Evolutionary conservation across 2,113 vertebrate species (phyloP).

Genomic region (Tragelaphus strepsiceros): DNA sequence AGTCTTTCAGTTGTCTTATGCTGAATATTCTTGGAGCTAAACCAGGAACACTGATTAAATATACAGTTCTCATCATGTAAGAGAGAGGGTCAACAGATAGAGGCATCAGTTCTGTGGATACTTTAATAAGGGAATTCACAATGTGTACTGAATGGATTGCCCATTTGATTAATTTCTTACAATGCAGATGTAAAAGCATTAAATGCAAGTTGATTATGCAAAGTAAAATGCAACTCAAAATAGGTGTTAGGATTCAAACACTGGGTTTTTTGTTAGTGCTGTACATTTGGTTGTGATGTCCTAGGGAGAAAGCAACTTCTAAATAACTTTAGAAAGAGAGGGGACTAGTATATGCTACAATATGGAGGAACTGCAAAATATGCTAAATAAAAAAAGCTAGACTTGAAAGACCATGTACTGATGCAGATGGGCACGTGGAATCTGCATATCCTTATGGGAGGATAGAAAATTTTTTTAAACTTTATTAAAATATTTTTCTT

Average conservation of each 20-base stretch:
- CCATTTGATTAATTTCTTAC: slow-evolving; percentile 37
- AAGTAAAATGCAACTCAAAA: neutral
- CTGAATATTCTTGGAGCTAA: neutral
- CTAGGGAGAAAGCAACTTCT: neutral
- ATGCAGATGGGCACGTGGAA: neutral
- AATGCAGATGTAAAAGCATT: neutral
- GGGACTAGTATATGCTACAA: neutral
- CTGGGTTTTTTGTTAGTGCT: neutral
- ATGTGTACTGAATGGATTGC: neutral
- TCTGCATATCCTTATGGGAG: neutral
- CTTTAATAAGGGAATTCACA: neutral
- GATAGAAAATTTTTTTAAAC: neutral
- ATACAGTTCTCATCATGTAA: neutral
- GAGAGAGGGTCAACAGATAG: neutral
- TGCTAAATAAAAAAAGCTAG: neutral
- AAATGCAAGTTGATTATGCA: neutral
- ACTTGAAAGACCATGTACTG: neutral
- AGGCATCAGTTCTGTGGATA: neutral
- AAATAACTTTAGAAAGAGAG: neutral
- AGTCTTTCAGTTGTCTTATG: neutral
- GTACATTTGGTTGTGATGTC: neutral
- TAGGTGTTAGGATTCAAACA: neutral
- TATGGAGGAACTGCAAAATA: neutral
- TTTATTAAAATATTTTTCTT: neutral
- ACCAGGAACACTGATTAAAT: neutral